A percentile compares a stretch with the other conserved stretches of the same genome.
Evolutionary conservation across 2,797 vertebrate genomes (phyloP).

Genomic region (Cetoscarus ocellatus): DNA sequence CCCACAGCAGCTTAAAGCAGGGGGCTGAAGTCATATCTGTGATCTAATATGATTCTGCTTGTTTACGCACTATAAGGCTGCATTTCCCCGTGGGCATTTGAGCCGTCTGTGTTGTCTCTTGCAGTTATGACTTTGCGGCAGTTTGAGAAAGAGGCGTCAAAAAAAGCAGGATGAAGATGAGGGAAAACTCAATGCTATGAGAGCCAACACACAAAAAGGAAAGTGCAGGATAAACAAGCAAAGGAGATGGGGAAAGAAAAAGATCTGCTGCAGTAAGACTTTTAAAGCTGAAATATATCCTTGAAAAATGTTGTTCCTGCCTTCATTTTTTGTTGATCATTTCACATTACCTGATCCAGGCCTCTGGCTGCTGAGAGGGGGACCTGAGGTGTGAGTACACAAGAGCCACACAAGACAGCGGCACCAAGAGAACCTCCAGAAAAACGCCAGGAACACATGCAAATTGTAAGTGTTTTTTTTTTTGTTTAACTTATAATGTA

Average conservation of each 20-base stretch:
- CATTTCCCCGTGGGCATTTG: conserved; percentile 51
- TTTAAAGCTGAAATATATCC: background rate
- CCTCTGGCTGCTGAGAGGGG: conserved; percentile 80
- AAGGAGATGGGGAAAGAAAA: conserved; percentile 81
- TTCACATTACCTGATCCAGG: conserved; percentile 70
- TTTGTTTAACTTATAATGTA: background rate
- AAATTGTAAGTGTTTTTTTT: conserved; percentile 53
- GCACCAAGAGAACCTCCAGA: conserved; percentile 39
- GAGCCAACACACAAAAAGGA: conserved; percentile 73
- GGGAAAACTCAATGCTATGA: conserved; percentile 71
- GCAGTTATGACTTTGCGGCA: conserved; percentile 85
- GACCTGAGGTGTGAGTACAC: conserved; percentile 72
- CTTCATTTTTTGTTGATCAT: conserved; percentile 3
- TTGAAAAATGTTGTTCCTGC: conserved; percentile 16
- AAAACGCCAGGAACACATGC: conserved; percentile 46
- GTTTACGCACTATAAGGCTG: conserved; percentile 56
- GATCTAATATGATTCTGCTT: conserved; percentile 54
- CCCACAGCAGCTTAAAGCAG: conserved; percentile 28
- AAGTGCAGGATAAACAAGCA: conserved; percentile 71
- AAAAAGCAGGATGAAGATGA: conserved; percentile 80
- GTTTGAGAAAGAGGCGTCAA: conserved; percentile 83
- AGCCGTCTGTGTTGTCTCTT: conserved; percentile 38
- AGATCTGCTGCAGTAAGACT: conserved; percentile 79
- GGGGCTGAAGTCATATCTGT: conserved; percentile 43
- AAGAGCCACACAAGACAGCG: conserved; percentile 58